These are phyloP conservation scores for Xenops minutus DNA, from an alignment of 2,797 vertebrate species.

Conservation along the genomic window DNA sequence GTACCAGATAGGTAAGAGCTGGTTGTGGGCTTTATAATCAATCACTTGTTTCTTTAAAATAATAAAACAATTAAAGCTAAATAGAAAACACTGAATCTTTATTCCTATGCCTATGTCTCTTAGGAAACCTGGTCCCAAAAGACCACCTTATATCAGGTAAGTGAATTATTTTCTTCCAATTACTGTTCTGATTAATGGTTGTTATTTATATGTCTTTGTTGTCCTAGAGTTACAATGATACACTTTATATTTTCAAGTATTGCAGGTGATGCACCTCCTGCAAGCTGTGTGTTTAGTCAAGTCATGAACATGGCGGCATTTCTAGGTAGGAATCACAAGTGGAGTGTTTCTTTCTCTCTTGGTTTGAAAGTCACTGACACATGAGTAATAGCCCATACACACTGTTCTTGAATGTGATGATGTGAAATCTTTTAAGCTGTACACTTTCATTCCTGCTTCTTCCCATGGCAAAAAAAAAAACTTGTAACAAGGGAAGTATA, in stretches of 20 bases:
- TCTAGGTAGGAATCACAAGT: conserved; percentile 78
- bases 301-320: conserved; percentile 92
- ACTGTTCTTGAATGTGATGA: neutral
- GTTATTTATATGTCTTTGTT: neutral
- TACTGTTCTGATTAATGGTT: neutral
- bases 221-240: conserved; percentile 22
- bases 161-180: neutral
- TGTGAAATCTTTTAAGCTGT: neutral
- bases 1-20: conserved; percentile 80
- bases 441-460: neutral
- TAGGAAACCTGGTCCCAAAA: conserved; percentile 73
- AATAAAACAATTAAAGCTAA: neutral
- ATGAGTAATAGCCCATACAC: neutral
- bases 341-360: conserved; percentile 3
- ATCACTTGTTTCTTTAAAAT: neutral
- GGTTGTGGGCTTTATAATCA: neutral
- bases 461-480: neutral
- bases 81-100: neutral
- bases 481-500: neutral
- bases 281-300: conserved; percentile 92
- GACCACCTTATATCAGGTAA: conserved; percentile 92
- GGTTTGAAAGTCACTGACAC: neutral
- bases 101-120: conserved; percentile 10
- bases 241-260: conserved; percentile 76
- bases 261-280: conserved; percentile 87